Base-by-base conservation (phyloP, 2,888 invertebrate genomes). In the Phymatocera aterrima region DNA sequence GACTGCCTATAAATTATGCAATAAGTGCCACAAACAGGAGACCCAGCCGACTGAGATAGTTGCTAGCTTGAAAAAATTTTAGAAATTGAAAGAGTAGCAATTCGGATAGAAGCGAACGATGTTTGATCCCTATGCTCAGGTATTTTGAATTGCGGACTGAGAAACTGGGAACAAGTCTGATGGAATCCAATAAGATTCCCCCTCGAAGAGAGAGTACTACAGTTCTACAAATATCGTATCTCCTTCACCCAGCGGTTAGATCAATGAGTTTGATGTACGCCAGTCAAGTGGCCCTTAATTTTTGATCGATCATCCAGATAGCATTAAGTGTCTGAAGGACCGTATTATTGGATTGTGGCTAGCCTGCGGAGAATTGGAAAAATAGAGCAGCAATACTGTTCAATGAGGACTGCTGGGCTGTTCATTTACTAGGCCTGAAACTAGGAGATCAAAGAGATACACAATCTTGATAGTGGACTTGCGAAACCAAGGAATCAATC, bases 291-390 rank as follows among this genome's bases (percentile, higher is more conserved):
- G 28, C 43, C 46, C 68, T 28, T 68, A 46, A 68, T 68, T 24
- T 46, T 46, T 68, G 68, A 24, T 28, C 21, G 21, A 46, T 68
- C 40, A 68, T 68, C 68, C 68, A 46, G 40, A 46, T 68, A 15
- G 68, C 43, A 68, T 68, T 46, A 18, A 40, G 24, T 21, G 8
- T 24, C 46, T 40, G 21, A 46, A 68, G 40, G 12, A 28, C 46
- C 68, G 8, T 15, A 68, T 68, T 24, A 68, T 68, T 68, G 43
- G 24, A 68, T 68, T 24, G 43, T 28, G 24, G 24, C 68, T 68
- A n/a, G 6, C 68, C 43, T 15, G 28, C 24, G 46, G 24, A 46
- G 46, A 46, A 68, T 24, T 28, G 46, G 5, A 46, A 28, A 68
- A 68, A 68, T 46, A n/a, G 68, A 40, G 24, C 37, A 68, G 28